Base-by-base conservation (phyloP, 2,113 vertebrate species). In the Gymnocephalus cernua region DNA sequence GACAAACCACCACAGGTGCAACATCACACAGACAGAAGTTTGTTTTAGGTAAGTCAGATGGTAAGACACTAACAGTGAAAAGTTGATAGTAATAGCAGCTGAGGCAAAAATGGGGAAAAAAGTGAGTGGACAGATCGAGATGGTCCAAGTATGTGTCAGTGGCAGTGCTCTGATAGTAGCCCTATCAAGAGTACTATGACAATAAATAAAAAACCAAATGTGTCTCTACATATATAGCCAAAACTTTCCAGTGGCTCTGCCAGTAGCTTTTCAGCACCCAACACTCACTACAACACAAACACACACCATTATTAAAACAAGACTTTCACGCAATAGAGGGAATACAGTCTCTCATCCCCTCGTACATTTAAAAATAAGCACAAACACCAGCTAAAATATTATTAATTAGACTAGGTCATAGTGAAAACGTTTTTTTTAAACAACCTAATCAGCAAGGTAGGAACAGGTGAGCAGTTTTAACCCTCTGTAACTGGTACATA, bases 211-310 rank as follows among this genome's bases (percentile, higher is more conserved):
- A 74, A 86, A 74, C 81, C 80, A 83, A 91, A 90, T 88, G 74
- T 64, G 85, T 77, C 82, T 56, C 83, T 82, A 56, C 74, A 83
- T 58, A 75, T 84, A 78, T 78, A 88, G 74, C 76, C 51, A 61
- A 74, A 16, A 81, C 48, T 90, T 91, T 93, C 91, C 89, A 91
- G 85, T 80, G 75, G 77, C 81, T 79, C 77, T 90, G 91, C 90
- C 91, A 91, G 77, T 38, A 72, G 54, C 69, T 80, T 87, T 79
- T 87, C 77, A 85, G 27, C 82, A 86, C 72, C 56, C 63, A 41
- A 61, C 61, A 25, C 53, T 83, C 47, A 70, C 66, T 59, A 63
- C 69, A 64, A 73, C 74, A 85, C 61, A 78, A 72, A 51, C 77
- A 77, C 57, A 54, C 51, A 1, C 8, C 27, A 63, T 74, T 48